Conservation (phyloP, 2,888 invertebrate species). For the Bombylius discolor region DNA sequence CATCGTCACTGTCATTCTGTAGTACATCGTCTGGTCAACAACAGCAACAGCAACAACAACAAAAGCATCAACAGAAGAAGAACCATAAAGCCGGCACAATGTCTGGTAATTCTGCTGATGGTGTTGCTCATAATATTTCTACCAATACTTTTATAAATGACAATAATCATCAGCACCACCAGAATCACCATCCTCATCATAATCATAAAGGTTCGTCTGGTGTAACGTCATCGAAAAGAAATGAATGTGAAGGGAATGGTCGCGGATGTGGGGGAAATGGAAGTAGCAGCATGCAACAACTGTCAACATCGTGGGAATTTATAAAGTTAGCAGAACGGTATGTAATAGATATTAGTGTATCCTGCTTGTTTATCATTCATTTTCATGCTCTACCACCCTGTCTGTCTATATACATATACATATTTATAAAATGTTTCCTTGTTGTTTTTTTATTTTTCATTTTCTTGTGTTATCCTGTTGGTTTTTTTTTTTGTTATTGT, state of each 20-base stretch:
- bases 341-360: background rate
- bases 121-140: background rate
- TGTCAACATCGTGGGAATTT: conserved; percentile 10
- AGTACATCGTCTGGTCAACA: background rate
- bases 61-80: background rate
- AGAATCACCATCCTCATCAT: background rate
- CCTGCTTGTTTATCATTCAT: background rate
- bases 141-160: background rate
- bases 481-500: too few relatives aligned
- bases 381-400: background rate
- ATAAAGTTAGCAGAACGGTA: conserved; percentile 6
- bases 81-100: background rate
- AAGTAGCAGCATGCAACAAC: conserved; percentile 5
- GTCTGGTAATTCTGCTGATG: background rate
- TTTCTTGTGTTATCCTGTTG: too few relatives aligned
- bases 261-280: background rate
- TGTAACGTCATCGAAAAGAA: background rate
- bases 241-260: background rate
- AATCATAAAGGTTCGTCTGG: background rate
- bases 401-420: background rate
- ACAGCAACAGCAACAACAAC: background rate
- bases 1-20: background rate
- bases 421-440: too few relatives aligned
- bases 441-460: too few relatives aligned
- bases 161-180: background rate